These are phyloP conservation scores for Megamerina dolium DNA, from an alignment of 2,888 invertebrate species.

Conservation along the genomic window DNA sequence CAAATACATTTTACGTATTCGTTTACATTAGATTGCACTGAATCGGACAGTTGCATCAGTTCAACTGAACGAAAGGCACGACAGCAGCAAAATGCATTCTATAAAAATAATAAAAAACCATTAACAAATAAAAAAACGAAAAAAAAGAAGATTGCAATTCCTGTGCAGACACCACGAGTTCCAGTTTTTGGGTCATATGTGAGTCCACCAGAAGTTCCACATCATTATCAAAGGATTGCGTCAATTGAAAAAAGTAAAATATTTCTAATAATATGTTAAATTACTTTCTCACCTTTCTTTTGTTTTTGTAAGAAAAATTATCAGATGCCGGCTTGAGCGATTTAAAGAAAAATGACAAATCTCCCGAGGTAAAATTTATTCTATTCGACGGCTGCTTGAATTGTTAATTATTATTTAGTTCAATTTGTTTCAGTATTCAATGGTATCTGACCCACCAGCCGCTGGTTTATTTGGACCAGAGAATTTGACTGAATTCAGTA, in stretches of 20 bases:
- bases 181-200: constrained; percentile 64
- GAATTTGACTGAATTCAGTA: constrained; percentile 57
- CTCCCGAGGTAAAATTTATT: constrained; percentile 38
- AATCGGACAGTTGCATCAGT: constrained; percentile 78
- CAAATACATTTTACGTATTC: neutral
- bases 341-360: constrained; percentile 37
- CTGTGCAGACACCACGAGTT: constrained; percentile 79
- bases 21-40: constrained; percentile 57
- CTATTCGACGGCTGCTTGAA: too few relatives aligned
- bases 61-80: constrained; percentile 54
- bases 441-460: constrained; percentile 21
- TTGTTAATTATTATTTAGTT: too few relatives aligned
- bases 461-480: constrained; percentile 42
- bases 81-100: constrained; percentile 55
- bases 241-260: constrained; percentile 42
- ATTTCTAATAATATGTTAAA: constrained; percentile 5
- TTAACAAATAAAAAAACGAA: constrained; percentile 66
- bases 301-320: constrained; percentile 31
- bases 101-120: constrained; percentile 63
- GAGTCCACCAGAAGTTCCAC: constrained; percentile 61
- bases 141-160: constrained; percentile 70
- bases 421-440: constrained; percentile 38
- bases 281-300: too few relatives aligned
- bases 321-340: constrained; percentile 25
- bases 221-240: constrained; percentile 50